Conservation (phyloP, 30 jellyfish, hydroid and myxozoan genomes). For the Calvadosia cruxmelitensis region DNA sequence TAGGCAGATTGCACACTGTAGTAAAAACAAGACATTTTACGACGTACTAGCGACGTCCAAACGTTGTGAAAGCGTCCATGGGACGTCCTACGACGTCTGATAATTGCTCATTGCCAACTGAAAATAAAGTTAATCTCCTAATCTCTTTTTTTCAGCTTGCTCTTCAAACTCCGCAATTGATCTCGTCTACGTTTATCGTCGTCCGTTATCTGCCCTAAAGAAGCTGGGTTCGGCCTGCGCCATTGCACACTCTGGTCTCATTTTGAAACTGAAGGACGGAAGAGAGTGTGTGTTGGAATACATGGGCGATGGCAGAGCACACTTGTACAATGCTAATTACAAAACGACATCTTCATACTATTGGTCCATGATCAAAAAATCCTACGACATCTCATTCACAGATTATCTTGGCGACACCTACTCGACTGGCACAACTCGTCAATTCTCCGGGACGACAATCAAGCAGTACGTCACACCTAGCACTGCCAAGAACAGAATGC, state of each 20-base stretch:
- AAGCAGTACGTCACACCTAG: background rate
- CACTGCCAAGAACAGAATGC: background rate
- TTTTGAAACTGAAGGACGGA: background rate
- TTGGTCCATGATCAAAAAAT: background rate
- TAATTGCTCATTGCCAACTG: too few relatives aligned
- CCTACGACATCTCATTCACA: background rate
- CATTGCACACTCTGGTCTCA: background rate
- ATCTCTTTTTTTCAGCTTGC: background rate
- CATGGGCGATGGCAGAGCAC: constrained; percentile 1
- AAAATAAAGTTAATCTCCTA: too few relatives aligned
- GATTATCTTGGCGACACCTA: background rate
- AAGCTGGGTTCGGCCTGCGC: background rate
- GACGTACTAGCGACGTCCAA: too few relatives aligned
- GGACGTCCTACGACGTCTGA: too few relatives aligned
- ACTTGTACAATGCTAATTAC: background rate
- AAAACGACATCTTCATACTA: background rate
- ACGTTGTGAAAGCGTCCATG: too few relatives aligned
- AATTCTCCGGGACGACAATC: background rate
- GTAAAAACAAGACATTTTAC: too few relatives aligned
- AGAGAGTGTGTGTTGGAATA: background rate
- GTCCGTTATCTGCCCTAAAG: background rate
- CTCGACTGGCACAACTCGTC: background rate
- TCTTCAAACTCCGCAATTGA: background rate
- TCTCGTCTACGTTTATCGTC: constrained; percentile 1
- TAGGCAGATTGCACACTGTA: too few relatives aligned